phyloP scores from a whole-genome alignment of 2,888 invertebrate species.

The Lamproptera curius region DNA sequence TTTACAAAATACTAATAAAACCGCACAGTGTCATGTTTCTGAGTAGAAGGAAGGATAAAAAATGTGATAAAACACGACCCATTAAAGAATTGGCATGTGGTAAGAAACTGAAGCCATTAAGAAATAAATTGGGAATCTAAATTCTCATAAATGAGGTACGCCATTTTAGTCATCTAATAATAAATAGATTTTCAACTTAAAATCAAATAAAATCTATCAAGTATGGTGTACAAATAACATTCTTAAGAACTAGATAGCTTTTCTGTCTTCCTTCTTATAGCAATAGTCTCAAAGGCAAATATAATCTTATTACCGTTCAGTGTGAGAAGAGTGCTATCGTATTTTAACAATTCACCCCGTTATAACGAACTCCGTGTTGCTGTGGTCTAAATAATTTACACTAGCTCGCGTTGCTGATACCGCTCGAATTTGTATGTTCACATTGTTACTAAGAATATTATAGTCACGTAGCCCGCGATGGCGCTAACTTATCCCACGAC shows the following conservation, averaged over 20 bases:
- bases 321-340: slow-evolving; percentile 40
- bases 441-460: slow-evolving; percentile 44
- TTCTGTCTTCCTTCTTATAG: slow-evolving; percentile 43
- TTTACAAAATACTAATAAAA: background rate
- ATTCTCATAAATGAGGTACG: too few relatives aligned
- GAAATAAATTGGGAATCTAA: too few relatives aligned
- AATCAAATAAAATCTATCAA: too few relatives aligned
- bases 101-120: too few relatives aligned
- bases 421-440: slow-evolving; percentile 37
- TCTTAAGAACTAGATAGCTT: slow-evolving; percentile 42
- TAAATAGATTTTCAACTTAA: too few relatives aligned
- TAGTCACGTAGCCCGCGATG: slow-evolving; percentile 25
- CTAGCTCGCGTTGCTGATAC: slow-evolving; percentile 40
- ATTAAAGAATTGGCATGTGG: too few relatives aligned
- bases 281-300: slow-evolving; percentile 48
- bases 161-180: too few relatives aligned
- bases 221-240: too few relatives aligned
- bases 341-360: slow-evolving; percentile 38
- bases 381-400: slow-evolving; percentile 46
- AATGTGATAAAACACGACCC: too few relatives aligned
- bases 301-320: slow-evolving; percentile 38
- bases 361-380: slow-evolving; percentile 42
- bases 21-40: slow-evolving; percentile 8
- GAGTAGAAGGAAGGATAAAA: background rate
- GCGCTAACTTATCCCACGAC: slow-evolving; percentile 33